A percentile compares a stretch with the other conserved stretches of the same genome.
phyloP scores from a whole-genome alignment of 2,113 vertebrate genomes.

The Pandion haliaetus region DNA sequence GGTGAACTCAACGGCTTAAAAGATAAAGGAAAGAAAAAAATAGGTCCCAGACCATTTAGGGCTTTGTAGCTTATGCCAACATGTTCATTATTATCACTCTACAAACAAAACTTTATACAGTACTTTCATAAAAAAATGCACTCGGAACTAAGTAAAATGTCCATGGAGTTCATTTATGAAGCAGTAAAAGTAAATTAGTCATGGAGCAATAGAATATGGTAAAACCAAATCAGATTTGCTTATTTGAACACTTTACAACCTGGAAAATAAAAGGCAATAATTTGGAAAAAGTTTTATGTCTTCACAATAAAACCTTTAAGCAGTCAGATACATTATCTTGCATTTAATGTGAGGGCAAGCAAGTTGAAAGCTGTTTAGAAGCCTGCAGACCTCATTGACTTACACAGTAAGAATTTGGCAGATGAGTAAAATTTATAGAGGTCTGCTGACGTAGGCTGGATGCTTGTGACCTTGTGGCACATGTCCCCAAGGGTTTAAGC shows the following conservation, averaged over 20 bases:
- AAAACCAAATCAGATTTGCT: slow-evolving; percentile 53
- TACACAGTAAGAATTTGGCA: background rate
- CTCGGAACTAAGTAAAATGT: slow-evolving; percentile 9
- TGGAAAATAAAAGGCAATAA: slow-evolving; percentile 51
- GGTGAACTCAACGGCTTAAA: slow-evolving; percentile 23
- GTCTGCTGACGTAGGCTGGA: background rate
- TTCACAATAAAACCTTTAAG: slow-evolving; percentile 53
- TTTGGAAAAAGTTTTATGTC: slow-evolving; percentile 26
- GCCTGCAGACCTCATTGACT: slow-evolving; percentile 50
- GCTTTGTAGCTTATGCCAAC: background rate
- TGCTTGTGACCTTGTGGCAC: background rate
- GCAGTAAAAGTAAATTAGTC: slow-evolving; percentile 64
- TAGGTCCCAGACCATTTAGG: background rate
- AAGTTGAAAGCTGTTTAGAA: slow-evolving; percentile 44
- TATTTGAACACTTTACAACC: slow-evolving; percentile 48
- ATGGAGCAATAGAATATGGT: slow-evolving; percentile 28
- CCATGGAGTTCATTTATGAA: slow-evolving; percentile 56
- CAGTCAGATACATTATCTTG: slow-evolving; percentile 16
- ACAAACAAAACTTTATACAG: slow-evolving; percentile 29
- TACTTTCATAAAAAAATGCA: slow-evolving; percentile 33
- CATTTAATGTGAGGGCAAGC: background rate
- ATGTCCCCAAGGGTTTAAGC: background rate
- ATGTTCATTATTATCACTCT: background rate
- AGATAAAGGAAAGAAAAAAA: background rate
- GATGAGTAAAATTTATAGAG: background rate